phyloP scores from a whole-genome alignment of 2,113 vertebrate species.

The Sigmodon hispidus region DNA sequence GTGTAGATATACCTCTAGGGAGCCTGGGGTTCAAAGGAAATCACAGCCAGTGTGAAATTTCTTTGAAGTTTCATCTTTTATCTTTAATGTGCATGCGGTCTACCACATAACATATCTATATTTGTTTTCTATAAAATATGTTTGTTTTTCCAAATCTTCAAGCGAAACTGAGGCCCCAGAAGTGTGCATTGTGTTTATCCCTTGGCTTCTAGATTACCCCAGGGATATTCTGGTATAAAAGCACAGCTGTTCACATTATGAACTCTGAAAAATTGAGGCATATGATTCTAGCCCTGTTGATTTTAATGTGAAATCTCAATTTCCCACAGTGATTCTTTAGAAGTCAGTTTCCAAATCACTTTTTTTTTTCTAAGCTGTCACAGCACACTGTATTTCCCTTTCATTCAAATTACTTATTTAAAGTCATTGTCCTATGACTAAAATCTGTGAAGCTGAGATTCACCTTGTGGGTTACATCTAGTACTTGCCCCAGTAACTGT shows the following conservation, averaged over 20 bases:
- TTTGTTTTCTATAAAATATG: constrained; percentile 76
- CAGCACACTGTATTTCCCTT: neutral
- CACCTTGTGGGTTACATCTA: neutral
- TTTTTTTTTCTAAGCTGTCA: neutral
- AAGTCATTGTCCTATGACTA: neutral
- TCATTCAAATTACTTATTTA: constrained; percentile 6
- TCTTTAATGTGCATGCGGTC: constrained; percentile 72
- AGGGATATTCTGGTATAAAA: neutral
- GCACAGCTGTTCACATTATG: neutral
- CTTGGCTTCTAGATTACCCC: constrained; percentile 32
- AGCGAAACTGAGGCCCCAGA: constrained; percentile 62
- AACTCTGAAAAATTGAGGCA: constrained; percentile 13
- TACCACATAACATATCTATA: constrained; percentile 62
- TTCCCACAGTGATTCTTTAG: constrained; percentile 63
- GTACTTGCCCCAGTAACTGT: neutral
- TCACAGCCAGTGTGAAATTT: constrained; percentile 76
- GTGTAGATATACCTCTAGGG: constrained; percentile 63
- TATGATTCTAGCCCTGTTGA: constrained; percentile 36
- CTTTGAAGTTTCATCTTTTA: constrained; percentile 82
- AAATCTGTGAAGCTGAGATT: neutral
- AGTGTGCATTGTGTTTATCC: constrained; percentile 66
- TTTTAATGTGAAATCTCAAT: constrained; percentile 72
- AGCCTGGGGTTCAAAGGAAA: constrained; percentile 75
- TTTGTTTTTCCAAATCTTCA: constrained; percentile 75
- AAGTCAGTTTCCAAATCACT: constrained; percentile 3